Conservation (phyloP, 2,113 vertebrate species). For the Phyllostomus discolor region DNA sequence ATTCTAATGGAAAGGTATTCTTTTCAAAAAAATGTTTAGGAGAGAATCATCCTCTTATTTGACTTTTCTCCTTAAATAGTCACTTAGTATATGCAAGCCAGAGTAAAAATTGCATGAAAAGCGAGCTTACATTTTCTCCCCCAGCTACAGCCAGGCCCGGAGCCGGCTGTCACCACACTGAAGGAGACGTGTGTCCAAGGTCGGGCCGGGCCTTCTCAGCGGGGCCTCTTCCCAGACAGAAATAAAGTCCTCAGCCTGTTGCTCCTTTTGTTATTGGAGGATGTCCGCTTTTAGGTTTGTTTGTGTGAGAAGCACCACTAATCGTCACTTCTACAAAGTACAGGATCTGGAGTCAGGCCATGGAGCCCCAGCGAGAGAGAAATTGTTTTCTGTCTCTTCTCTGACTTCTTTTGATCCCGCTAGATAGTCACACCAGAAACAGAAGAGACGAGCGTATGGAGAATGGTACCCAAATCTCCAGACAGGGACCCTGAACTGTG, state of each 20-base stretch:
- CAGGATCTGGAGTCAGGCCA: background rate
- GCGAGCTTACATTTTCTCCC: background rate
- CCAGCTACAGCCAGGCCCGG: background rate
- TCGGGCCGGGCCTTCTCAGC: background rate
- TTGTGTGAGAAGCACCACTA: background rate
- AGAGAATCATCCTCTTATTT: background rate
- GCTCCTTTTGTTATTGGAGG: background rate
- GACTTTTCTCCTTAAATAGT: background rate
- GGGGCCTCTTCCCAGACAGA: background rate
- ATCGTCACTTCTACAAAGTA: background rate
- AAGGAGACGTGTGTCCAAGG: background rate
- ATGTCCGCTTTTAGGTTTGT: background rate
- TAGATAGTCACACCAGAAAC: background rate
- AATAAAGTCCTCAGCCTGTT: background rate
- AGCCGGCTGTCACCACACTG: too few species aligned
- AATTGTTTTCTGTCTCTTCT: background rate
- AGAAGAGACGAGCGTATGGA: background rate
- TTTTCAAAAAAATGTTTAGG: constrained; percentile 18
- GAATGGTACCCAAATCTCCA: background rate
- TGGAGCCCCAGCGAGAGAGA: background rate
- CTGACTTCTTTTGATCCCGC: background rate
- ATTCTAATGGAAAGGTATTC: constrained; percentile 12
- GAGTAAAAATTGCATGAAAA: constrained; percentile 32
- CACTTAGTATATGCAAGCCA: background rate
- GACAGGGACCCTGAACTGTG: background rate